phyloP scores from a whole-genome alignment of 2,797 vertebrate genomes.

The Chelon labrosus region DNA sequence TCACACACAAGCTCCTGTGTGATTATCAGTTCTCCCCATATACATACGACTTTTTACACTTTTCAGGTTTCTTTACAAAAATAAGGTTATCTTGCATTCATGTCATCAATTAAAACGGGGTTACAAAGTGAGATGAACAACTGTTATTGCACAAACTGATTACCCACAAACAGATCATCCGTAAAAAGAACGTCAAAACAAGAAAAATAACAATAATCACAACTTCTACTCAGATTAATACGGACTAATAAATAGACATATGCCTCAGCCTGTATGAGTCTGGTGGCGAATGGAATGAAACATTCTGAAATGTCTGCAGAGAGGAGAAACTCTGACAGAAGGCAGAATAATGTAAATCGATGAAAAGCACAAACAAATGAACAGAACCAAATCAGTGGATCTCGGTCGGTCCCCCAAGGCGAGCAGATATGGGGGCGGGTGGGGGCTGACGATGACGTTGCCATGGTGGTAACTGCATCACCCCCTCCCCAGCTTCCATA shows the following conservation, averaged over 20 bases:
- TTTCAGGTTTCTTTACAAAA: constrained; percentile 83
- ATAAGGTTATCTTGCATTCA: constrained; percentile 81
- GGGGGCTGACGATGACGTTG: constrained; percentile 37
- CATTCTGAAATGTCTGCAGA: constrained; percentile 5
- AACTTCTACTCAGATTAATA: constrained; percentile 69
- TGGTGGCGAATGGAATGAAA: constrained; percentile 58
- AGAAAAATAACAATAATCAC: constrained; percentile 39
- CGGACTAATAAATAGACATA: constrained; percentile 77
- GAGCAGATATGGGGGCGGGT: not conserved
- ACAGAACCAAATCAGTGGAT: constrained; percentile 56
- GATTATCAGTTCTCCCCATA: constrained; percentile 39
- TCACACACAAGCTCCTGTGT: constrained; percentile 22
- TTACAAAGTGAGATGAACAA: constrained; percentile 80
- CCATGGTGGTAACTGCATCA: constrained; percentile 62
- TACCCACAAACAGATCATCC: constrained; percentile 69
- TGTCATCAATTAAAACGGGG: constrained; percentile 72
- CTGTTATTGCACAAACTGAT: constrained; percentile 84
- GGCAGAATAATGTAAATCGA: constrained; percentile 40
- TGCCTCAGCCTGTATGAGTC: constrained; percentile 39
- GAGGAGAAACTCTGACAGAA: constrained; percentile 16
- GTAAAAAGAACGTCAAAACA: constrained; percentile 47
- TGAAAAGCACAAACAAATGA: constrained; percentile 60
- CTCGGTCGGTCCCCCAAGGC: constrained; percentile 20
- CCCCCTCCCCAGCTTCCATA: not conserved
- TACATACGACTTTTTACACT: constrained; percentile 69